Conservation (phyloP, 2,888 invertebrate genomes). For the Scrobipalpa costella region DNA sequence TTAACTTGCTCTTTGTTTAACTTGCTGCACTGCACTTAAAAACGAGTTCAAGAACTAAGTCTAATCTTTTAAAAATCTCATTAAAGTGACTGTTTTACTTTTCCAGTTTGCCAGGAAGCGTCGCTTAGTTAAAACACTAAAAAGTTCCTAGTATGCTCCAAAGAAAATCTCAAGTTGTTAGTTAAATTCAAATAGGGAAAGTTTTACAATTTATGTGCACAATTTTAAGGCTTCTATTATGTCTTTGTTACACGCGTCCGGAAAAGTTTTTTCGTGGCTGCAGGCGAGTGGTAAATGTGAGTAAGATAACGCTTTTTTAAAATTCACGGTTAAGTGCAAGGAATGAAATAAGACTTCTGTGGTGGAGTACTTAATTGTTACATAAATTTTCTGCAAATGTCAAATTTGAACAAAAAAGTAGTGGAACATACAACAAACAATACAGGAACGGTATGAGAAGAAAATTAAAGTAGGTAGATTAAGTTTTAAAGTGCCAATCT, state of each 20-base stretch:
- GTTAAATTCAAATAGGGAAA: conserved; percentile 78
- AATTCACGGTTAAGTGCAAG: background rate
- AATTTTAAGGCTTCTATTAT: conserved; percentile 71
- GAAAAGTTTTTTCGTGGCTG: conserved; percentile 32
- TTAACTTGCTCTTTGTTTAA: background rate
- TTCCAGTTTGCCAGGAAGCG: conserved; percentile 42
- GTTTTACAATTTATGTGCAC: conserved; percentile 73
- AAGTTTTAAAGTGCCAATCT: too few species aligned
- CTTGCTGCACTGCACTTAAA: conserved; percentile 1
- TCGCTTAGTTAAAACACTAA: conserved; percentile 62
- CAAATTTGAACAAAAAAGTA: too few species aligned
- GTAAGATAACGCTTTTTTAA: conserved; percentile 28
- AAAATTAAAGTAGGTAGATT: too few species aligned
- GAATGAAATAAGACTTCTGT: background rate
- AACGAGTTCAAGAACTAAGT: conserved; percentile 2
- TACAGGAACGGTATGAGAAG: too few species aligned
- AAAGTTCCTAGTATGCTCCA: conserved; percentile 63
- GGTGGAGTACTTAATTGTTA: background rate
- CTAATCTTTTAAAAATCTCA: conserved; percentile 30
- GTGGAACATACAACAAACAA: too few species aligned
- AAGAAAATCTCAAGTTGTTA: conserved; percentile 73
- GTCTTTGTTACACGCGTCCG: conserved; percentile 44
- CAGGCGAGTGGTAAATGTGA: conserved; percentile 33
- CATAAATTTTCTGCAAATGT: background rate
- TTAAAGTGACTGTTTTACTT: conserved; percentile 53